phyloP scores from a whole-genome alignment of 2,797 vertebrate species.

The Heliangelus exortis region DNA sequence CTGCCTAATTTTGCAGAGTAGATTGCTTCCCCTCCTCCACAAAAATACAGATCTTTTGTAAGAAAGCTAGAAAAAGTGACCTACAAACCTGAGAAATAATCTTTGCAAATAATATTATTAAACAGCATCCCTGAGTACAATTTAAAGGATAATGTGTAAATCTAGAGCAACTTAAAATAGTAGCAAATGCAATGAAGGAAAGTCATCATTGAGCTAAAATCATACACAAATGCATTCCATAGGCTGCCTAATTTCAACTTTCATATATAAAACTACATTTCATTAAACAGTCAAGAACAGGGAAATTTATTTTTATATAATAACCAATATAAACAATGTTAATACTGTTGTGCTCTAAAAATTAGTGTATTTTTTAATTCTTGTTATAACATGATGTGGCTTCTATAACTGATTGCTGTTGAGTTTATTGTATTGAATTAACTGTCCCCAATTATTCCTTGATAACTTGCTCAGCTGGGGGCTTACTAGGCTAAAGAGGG shows the following conservation, averaged over 20 bases:
- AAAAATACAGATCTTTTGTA: not conserved
- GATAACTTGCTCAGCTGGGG: not conserved
- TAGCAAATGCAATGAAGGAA: not conserved
- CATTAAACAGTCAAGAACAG: not conserved
- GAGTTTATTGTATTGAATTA: not conserved
- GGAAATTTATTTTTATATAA: not conserved
- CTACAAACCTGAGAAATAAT: not conserved
- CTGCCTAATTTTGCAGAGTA: not conserved
- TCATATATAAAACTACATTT: not conserved
- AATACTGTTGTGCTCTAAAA: not conserved
- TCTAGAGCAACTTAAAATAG: not conserved
- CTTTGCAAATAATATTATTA: not conserved
- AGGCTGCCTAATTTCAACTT: not conserved
- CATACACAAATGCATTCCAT: not conserved
- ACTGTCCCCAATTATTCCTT: not conserved
- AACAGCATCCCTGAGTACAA: not conserved
- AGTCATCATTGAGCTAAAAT: not conserved
- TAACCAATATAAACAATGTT: not conserved
- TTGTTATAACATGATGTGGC: not conserved
- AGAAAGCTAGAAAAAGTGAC: not conserved
- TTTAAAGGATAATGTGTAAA: not conserved
- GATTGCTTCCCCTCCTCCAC: not conserved
- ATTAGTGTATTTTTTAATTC: not conserved
- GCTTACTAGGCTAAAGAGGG: not conserved
- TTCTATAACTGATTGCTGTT: not conserved